A percentile compares a stretch with the other conserved stretches of the same genome.
phyloP scores from a whole-genome alignment of 2,797 vertebrate genomes.

The Myiothlypis coronata region DNA sequence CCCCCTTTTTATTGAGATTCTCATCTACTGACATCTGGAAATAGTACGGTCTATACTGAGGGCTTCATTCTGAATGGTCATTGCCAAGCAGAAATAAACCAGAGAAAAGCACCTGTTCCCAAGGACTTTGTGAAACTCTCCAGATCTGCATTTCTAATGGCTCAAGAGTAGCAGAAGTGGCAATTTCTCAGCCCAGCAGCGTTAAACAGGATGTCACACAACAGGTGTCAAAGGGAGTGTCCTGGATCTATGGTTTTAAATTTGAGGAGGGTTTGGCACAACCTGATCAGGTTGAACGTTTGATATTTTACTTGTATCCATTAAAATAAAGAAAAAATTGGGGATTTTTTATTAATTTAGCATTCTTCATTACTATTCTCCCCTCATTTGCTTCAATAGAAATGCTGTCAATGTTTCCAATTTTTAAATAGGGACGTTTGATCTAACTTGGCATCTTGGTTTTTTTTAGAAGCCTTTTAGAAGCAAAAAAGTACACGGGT shows the following conservation, averaged over 20 bases:
- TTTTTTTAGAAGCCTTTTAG: not conserved
- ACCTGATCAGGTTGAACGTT: not conserved
- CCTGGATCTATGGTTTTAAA: not conserved
- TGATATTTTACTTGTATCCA: not conserved
- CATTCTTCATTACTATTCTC: not conserved
- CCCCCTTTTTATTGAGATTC: not conserved
- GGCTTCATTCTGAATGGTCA: not conserved
- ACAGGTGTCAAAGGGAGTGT: not conserved
- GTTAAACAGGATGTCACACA: not conserved
- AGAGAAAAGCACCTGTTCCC: not conserved
- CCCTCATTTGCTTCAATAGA: not conserved
- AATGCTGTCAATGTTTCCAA: not conserved
- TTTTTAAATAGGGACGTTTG: not conserved
- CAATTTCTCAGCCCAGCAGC: not conserved
- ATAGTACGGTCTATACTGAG: not conserved
- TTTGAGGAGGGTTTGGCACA: not conserved
- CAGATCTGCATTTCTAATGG: not conserved
- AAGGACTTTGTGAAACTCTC: not conserved
- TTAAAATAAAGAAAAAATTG: not conserved
- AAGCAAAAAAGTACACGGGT: not conserved
- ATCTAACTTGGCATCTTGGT: not conserved
- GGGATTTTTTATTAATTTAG: not conserved
- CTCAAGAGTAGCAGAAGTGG: not conserved
- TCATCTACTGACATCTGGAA: not conserved
- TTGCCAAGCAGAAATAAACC: not conserved